These are phyloP conservation scores for Triops cancriformis DNA, from an alignment of 1,140 invertebrate species.

Conservation along the genomic window DNA sequence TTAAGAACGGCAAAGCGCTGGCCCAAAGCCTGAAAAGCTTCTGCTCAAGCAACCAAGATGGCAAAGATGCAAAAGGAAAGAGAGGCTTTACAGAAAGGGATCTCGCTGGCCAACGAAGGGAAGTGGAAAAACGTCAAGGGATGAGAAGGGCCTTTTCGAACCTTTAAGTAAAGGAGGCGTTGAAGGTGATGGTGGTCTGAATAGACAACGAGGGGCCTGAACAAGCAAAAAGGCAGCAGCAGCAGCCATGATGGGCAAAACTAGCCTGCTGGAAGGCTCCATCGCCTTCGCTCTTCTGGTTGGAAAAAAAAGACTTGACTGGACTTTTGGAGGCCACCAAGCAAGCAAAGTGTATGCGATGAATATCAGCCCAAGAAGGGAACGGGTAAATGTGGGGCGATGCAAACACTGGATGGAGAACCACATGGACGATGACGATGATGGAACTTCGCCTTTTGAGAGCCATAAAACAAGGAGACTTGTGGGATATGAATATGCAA, in stretches of 20 bases:
- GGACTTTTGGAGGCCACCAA: constrained; percentile 8
- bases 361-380: neutral
- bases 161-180: constrained; percentile 4
- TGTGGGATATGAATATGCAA: constrained; percentile 1
- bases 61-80: neutral
- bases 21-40: neutral
- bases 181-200: constrained; percentile 12
- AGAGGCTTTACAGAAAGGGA: neutral
- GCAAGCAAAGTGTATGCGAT: neutral
- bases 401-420: neutral
- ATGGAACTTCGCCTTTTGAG: neutral
- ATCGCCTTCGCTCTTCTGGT: neutral
- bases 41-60: constrained; percentile 4
- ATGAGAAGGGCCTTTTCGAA: constrained; percentile 5
- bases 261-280: constrained; percentile 3
- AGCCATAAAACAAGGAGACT: neutral
- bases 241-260: neutral
- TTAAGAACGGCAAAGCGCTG: neutral
- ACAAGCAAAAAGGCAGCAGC: neutral
- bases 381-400: neutral
- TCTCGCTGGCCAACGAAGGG: neutral
- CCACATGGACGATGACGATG: neutral
- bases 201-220: constrained; percentile 12
- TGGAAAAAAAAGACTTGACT: constrained; percentile 1
- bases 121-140: neutral